Conservation (phyloP, 2,113 vertebrate genomes). For the Speoplatyrhinus poulsoni region DNA sequence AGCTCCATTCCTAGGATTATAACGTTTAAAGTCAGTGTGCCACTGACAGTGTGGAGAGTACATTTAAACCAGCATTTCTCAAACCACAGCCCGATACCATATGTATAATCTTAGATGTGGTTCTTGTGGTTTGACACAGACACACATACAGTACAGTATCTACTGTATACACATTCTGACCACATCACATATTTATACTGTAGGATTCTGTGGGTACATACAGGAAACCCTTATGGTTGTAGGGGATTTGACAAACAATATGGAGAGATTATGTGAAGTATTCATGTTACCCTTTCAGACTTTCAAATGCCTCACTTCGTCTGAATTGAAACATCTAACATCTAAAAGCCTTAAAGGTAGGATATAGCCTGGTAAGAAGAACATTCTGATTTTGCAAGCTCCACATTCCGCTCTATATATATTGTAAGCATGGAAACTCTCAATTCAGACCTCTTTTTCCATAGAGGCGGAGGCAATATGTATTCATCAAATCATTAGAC, state of each 20-base stretch:
- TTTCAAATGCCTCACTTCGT: constrained; percentile 3
- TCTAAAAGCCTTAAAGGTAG: no score
- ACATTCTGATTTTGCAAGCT: neutral
- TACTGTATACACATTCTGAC: neutral
- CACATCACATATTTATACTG: constrained; percentile 36
- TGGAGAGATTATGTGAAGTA: constrained; percentile 28
- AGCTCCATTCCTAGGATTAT: neutral
- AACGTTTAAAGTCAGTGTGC: constrained; percentile 19
- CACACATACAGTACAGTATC: neutral
- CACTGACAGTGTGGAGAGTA: constrained; percentile 11
- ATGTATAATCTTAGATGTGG: constrained; percentile 40
- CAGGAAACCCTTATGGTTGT: constrained; percentile 22
- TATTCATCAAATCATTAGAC: no score
- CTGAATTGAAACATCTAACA: neutral
- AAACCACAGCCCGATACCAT: constrained; percentile 36
- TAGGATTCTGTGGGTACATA: constrained; percentile 25
- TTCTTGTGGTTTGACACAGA: constrained; percentile 26
- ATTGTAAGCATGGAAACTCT: no score
- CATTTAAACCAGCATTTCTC: constrained; percentile 25
- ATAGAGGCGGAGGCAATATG: no score
- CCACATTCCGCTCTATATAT: no score
- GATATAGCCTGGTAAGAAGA: no score
- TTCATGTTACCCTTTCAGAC: constrained; percentile 20
- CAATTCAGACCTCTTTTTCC: neutral
- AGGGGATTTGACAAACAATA: constrained; percentile 35